Evolutionary conservation across 2,113 vertebrate genomes (phyloP).

Genomic region (Nesoenas mayeri): DNA sequence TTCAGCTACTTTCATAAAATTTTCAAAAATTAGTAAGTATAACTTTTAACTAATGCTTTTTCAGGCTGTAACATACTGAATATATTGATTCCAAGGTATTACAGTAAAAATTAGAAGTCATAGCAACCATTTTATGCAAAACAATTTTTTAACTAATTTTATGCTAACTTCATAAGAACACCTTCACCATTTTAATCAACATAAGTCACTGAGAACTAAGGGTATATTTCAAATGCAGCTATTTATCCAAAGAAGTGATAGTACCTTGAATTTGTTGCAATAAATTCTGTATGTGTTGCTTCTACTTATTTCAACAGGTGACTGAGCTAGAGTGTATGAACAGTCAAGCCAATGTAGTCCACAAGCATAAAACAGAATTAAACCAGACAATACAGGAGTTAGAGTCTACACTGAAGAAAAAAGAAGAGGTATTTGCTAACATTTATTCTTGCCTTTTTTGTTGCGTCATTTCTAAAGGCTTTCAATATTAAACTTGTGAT

Average conservation of each 20-base stretch:
- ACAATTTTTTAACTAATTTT: neutral
- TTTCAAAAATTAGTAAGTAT: neutral
- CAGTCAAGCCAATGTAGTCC: constrained; percentile 92
- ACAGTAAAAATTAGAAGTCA: neutral
- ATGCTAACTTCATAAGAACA: neutral
- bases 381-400: constrained; percentile 98
- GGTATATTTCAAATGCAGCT: neutral
- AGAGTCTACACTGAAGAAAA: constrained; percentile 88
- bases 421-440: constrained; percentile 87
- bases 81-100: neutral
- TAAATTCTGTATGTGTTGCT: neutral
- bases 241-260: neutral
- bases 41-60: constrained; percentile 18
- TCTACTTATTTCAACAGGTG: constrained; percentile 79
- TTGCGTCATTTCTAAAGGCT: neutral
- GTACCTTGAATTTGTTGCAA: neutral
- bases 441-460: neutral
- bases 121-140: neutral
- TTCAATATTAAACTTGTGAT: neutral
- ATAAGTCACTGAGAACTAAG: neutral
- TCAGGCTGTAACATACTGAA: neutral
- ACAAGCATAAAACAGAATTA: constrained; percentile 94
- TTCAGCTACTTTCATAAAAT: neutral
- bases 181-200: neutral
- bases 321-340: constrained; percentile 97